Evolutionary conservation across 2,888 invertebrate species (phyloP).

Genomic region (Cheilosia soror): DNA sequence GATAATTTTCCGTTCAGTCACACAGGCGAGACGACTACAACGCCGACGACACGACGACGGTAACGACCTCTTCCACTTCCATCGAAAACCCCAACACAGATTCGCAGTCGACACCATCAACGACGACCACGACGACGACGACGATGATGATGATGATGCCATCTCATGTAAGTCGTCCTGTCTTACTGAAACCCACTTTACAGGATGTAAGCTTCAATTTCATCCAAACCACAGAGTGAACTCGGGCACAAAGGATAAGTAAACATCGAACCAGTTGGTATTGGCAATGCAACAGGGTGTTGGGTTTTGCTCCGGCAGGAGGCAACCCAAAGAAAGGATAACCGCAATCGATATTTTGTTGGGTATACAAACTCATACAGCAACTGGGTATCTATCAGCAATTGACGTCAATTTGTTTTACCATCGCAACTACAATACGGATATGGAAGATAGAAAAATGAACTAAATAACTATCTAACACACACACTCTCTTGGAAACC

Average conservation of each 20-base stretch:
- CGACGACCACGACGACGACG: background rate
- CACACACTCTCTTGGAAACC: slow-evolving; percentile 9
- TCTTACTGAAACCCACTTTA: slow-evolving; percentile 42
- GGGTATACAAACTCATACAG: slow-evolving; percentile 8
- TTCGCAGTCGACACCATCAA: slow-evolving; percentile 35
- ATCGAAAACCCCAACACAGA: slow-evolving; percentile 23
- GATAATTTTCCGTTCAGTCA: slow-evolving; percentile 72
- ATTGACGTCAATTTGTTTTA: slow-evolving; percentile 60
- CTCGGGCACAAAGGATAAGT: slow-evolving; percentile 45
- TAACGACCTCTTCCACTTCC: background rate
- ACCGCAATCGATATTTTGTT: slow-evolving; percentile 69
- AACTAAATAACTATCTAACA: slow-evolving; percentile 12
- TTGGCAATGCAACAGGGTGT: slow-evolving; percentile 53
- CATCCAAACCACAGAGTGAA: slow-evolving; percentile 50
- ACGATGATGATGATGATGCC: slow-evolving; percentile 23
- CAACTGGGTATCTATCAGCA: slow-evolving; percentile 33
- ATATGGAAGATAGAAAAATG: background rate
- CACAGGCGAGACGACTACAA: slow-evolving; percentile 10
- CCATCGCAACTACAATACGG: slow-evolving; percentile 5
- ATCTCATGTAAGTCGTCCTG: slow-evolving; percentile 42
- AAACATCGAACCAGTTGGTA: slow-evolving; percentile 45
- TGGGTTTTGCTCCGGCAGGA: slow-evolving; percentile 1
- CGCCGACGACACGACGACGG: background rate
- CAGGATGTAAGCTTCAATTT: slow-evolving; percentile 66
- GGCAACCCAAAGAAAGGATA: slow-evolving; percentile 23